Conservation (phyloP, 2,113 vertebrate genomes). For the Guaruba guarouba region DNA sequence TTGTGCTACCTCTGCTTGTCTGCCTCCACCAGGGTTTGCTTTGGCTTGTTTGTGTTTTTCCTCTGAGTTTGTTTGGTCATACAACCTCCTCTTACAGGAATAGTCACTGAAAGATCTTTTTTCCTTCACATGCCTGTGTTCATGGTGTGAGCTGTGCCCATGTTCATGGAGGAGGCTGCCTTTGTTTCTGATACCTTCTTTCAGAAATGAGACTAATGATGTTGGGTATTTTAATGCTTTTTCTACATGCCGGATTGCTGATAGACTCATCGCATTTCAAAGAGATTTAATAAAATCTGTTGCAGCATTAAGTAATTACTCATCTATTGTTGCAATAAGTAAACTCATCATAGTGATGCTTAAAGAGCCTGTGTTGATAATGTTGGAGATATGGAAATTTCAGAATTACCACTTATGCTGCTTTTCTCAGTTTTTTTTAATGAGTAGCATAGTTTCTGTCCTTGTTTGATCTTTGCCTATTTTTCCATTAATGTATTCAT, state of each 20-base stretch:
- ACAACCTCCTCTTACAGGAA: not conserved
- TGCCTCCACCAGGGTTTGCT: not conserved
- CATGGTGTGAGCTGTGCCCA: not conserved
- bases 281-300: not conserved
- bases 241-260: not conserved
- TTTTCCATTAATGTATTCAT: not conserved
- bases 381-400: not conserved
- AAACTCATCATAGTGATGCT: not conserved
- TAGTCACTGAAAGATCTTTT: not conserved
- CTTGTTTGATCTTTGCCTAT: not conserved
- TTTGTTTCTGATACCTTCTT: not conserved
- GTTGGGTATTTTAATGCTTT: not conserved
- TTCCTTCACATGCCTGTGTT: not conserved
- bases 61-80: not conserved
- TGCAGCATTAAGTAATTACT: constrained; percentile 32
- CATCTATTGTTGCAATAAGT: constrained; percentile 2
- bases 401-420: not conserved
- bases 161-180: not conserved
- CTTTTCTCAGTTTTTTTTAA: not conserved
- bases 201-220: not conserved
- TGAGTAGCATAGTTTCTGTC: not conserved
- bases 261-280: not conserved
- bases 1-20: not conserved
- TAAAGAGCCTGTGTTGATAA: not conserved
- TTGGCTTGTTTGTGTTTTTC: not conserved